These are phyloP conservation scores for Oscheius sp. DNA, from an alignment of 1,140 invertebrate genomes.

Conservation along the genomic window DNA sequence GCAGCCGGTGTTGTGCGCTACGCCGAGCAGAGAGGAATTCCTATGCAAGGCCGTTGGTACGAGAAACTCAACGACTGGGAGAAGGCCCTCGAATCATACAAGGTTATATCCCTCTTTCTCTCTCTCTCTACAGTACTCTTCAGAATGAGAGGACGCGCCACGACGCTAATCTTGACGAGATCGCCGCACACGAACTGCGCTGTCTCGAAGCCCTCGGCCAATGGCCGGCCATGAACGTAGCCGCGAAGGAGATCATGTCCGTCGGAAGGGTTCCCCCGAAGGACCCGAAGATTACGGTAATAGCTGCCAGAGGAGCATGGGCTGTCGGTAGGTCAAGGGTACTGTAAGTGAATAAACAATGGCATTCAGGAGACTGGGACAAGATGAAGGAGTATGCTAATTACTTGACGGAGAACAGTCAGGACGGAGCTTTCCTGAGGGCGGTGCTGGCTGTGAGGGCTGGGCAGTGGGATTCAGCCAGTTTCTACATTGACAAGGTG, in stretches of 20 bases:
- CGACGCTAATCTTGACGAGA: conserved; percentile 68
- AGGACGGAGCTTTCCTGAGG: conserved; percentile 28
- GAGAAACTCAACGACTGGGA: conserved; percentile 99
- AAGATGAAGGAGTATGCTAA: conserved; percentile 19
- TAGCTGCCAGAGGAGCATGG: conserved; percentile 88
- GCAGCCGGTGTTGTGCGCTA: conserved; percentile 86
- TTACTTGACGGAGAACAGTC: conserved; percentile 28
- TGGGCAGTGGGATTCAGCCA: neutral
- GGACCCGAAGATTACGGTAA: conserved; percentile 22
- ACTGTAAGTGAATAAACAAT: neutral
- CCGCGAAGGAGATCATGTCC: conserved; percentile 3
- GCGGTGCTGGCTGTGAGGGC: conserved; percentile 26
- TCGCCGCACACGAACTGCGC: conserved; percentile 87
- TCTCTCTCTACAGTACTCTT: neutral
- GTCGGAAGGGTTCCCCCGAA: conserved; percentile 3
- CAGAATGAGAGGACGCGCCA: conserved; percentile 1
- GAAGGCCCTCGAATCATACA: conserved; percentile 73
- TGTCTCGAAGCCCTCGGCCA: conserved; percentile 94
- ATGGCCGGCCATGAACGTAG: conserved; percentile 70
- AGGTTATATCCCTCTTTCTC: neutral
- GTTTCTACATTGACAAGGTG: conserved; percentile 1
- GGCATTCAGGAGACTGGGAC: conserved; percentile 16
- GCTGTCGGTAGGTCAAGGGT: conserved; percentile 68
- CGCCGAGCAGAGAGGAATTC: conserved; percentile 71
- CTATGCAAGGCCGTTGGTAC: conserved; percentile 89